Evolutionary conservation across 2,888 invertebrate species (phyloP), one percentile per base, ranked within the genome.

Genomic region (Charanyca ferruginea): DNA sequence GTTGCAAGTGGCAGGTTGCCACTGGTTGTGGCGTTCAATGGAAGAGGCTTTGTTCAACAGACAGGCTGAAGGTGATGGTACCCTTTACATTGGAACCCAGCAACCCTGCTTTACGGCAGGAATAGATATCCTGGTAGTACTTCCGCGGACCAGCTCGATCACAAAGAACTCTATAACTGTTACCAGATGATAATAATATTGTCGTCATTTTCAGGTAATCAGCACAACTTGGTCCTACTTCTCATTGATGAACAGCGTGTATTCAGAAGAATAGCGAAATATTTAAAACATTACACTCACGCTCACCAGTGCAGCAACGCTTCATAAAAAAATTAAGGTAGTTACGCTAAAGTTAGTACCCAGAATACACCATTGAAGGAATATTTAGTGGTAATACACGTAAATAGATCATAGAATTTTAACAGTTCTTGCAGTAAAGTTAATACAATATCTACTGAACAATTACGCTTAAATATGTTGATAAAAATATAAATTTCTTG

Each of bases 161-260:
- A n/a, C n/a, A n/a, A n/a, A n/a, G n/a, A n/a, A n/a, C n/a, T n/a
- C n/a, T n/a, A n/a, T n/a, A n/a, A n/a, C n/a, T n/a, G n/a, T n/a
- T n/a, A n/a, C n/a, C n/a, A n/a, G n/a, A n/a, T n/a, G n/a, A n/a
- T n/a, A n/a, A n/a, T n/a, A 28, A 11, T 11, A 13, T 35, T 11
- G 3, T 13, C 0, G 35, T 16, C 1, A 38, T 16, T 38, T 77
- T 9, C 85, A 87, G 87, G 83, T 87, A 11, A 66, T 87, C 5
- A 87, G 85, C 69, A 81, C 82, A 18, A 87, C 87, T 0, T 88
- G 86, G 84, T 87, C 87, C 0, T 88, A 87, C 57, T 80, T 87
- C 41, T 85, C 87, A 38, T 54, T 88, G 25, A 78, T 87, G 77
- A 84, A 85, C 58, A 80, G 55, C 28, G 60, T 85, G 3, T 86